phyloP scores from a whole-genome alignment of 23 tunicate genomes.

The Trididemnum nubilum region DNA sequence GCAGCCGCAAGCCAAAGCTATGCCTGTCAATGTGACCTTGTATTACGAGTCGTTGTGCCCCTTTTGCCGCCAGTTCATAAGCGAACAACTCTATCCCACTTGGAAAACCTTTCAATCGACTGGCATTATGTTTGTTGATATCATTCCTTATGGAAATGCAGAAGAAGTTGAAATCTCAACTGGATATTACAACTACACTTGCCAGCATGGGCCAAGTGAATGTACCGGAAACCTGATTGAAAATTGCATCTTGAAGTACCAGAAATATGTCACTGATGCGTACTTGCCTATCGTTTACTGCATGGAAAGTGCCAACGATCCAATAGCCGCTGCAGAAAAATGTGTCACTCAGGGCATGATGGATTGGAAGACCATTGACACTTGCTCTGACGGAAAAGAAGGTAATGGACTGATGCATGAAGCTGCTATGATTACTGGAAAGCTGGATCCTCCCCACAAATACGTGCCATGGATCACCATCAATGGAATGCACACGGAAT shows the following conservation, averaged over 20 bases:
- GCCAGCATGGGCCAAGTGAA: constrained; percentile 91
- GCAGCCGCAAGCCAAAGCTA: constrained; percentile 7
- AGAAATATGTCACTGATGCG: constrained; percentile 33
- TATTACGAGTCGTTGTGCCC: constrained; percentile 85
- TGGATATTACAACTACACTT: constrained; percentile 75
- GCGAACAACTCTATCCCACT: constrained; percentile 71
- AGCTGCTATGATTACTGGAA: constrained; percentile 56
- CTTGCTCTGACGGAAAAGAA: constrained; percentile 68
- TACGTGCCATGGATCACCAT: constrained; percentile 79
- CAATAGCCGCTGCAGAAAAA: constrained; percentile 64
- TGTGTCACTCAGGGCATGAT: constrained; percentile 48
- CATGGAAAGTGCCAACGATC: constrained; percentile 69
- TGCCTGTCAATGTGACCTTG: constrained; percentile 61
- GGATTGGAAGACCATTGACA: constrained; percentile 54
- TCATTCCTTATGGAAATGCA: constrained; percentile 88
- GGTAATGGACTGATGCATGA: constrained; percentile 83
- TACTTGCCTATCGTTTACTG: constrained; percentile 83
- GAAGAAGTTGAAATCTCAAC: constrained; percentile 50
- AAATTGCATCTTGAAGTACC: constrained; percentile 71
- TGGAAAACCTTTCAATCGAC: constrained; percentile 51
- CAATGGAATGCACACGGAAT: constrained; percentile 75
- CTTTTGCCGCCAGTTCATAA: constrained; percentile 60
- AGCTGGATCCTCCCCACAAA: constrained; percentile 57
- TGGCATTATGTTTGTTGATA: constrained; percentile 56
- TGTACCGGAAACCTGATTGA: constrained; percentile 79